A percentile compares a stretch with the other conserved stretches of the same genome.
phyloP scores from a whole-genome alignment of 2,113 vertebrate genomes.

The Seriola dumerili region DNA sequence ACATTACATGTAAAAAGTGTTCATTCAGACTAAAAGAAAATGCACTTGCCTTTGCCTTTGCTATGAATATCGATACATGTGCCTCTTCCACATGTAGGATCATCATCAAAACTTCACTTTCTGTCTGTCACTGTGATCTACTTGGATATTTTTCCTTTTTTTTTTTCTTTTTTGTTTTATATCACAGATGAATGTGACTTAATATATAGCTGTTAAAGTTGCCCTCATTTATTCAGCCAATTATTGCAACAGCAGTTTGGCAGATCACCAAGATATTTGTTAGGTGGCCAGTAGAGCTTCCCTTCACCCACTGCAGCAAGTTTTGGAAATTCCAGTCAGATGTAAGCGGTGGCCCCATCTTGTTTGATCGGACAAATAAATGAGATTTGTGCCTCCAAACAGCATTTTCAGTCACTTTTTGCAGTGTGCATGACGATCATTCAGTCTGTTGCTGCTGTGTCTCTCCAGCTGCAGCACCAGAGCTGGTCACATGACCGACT shows the following conservation, averaged over 20 bases:
- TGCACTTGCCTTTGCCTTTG: too few species aligned
- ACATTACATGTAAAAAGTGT: too few species aligned
- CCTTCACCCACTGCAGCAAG: not conserved
- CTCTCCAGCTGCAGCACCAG: slow-evolving; percentile 57
- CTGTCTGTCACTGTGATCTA: not conserved
- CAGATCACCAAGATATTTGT: too few species aligned
- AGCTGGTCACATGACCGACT: slow-evolving; percentile 62
- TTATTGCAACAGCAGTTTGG: not conserved
- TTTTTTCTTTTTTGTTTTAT: not conserved
- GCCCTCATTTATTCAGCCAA: not conserved
- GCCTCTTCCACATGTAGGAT: too few species aligned
- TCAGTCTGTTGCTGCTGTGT: slow-evolving; percentile 17
- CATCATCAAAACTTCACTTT: not conserved
- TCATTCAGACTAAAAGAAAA: too few species aligned
- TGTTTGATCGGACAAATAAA: not conserved
- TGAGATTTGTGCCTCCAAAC: not conserved
- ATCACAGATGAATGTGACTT: not conserved
- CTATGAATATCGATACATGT: too few species aligned
- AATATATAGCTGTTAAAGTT: not conserved
- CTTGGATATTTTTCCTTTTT: not conserved
- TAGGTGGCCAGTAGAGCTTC: not conserved
- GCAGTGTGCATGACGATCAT: slow-evolving; percentile 13
- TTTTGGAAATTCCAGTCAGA: too few species aligned
- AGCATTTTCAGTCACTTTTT: not conserved
- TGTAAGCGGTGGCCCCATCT: not conserved